Percentiles rank a stretch among this genome's conserved stretches.
Conservation (phyloP, 2,888 invertebrate genomes). For the Branchellion lobata region DNA sequence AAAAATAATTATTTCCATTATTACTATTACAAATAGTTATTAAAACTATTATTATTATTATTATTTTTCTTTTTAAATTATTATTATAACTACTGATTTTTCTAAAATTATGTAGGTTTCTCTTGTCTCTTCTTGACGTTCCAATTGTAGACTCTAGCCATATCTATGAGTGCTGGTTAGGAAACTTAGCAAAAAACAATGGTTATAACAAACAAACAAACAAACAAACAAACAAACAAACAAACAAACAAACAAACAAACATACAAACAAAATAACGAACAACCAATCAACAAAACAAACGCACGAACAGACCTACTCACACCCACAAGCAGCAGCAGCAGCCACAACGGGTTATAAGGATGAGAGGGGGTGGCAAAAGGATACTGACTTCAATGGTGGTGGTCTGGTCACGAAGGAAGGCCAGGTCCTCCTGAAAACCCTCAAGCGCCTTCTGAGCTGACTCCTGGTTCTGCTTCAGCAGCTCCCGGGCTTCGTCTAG, state of each 20-base stretch:
- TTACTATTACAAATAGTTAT: too few relatives aligned
- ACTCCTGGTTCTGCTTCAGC: conserved; percentile 69
- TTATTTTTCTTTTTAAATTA: too few relatives aligned
- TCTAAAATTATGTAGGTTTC: too few relatives aligned
- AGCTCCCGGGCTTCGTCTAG: conserved; percentile 84
- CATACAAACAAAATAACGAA: neutral
- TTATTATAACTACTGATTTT: too few relatives aligned
- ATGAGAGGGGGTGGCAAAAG: conserved; percentile 56
- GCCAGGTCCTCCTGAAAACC: conserved; percentile 89
- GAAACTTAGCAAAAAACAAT: neutral
- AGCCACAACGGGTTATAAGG: neutral
- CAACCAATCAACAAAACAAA: neutral
- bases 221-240: neutral
- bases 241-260: neutral
- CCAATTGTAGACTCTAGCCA: conserved; percentile 98
- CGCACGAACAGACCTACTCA: neutral
- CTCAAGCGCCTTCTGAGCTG: conserved; percentile 78
- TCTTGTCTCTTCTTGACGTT: conserved; percentile 84
- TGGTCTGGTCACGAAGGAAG: conserved; percentile 92
- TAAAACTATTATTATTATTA: too few relatives aligned
- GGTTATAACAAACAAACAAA: neutral
- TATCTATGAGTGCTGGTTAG: conserved; percentile 65
- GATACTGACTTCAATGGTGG: conserved; percentile 89
- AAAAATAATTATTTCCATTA: too few relatives aligned
- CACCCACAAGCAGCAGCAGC: neutral